Evolutionary conservation across 1,140 invertebrate genomes (phyloP).

Genomic region (Zaprionus davidi): DNA sequence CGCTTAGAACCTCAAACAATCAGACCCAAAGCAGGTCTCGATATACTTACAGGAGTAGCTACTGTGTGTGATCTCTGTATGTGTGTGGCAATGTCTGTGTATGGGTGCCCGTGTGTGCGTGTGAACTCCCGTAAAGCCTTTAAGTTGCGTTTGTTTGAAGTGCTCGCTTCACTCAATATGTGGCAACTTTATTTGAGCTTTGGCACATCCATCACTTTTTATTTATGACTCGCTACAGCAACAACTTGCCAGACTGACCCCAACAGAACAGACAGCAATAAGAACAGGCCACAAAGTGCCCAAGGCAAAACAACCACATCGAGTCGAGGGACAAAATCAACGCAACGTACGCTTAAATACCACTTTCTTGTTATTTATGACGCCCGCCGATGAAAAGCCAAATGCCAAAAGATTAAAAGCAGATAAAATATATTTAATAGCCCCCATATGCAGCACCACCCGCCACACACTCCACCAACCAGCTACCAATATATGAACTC

Average conservation of each 20-base stretch:
- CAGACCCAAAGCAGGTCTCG: slow-evolving; percentile 34
- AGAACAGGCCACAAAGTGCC: slow-evolving; percentile 22
- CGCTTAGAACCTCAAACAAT: slow-evolving; percentile 47
- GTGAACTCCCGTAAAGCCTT: slow-evolving; percentile 15
- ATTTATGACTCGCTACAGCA: slow-evolving; percentile 68
- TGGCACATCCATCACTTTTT: slow-evolving; percentile 72
- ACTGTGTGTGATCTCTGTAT: neutral
- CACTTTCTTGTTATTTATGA: slow-evolving; percentile 82
- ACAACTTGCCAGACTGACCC: slow-evolving; percentile 6
- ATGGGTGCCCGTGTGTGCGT: slow-evolving; percentile 2
- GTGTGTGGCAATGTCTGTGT: slow-evolving; percentile 7
- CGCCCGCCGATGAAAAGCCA: slow-evolving; percentile 77
- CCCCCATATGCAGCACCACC: slow-evolving; percentile 39
- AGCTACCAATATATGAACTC: slow-evolving; percentile 28
- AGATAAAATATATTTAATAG: slow-evolving; percentile 82
- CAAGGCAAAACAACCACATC: neutral
- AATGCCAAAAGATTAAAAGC: slow-evolving; percentile 79
- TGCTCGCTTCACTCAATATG: slow-evolving; percentile 11
- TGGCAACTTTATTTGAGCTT: slow-evolving; percentile 44
- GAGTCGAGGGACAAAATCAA: slow-evolving; percentile 31
- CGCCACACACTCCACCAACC: neutral
- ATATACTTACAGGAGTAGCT: slow-evolving; percentile 4
- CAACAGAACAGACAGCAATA: slow-evolving; percentile 7
- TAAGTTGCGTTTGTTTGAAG: slow-evolving; percentile 32
- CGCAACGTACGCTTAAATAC: slow-evolving; percentile 69